Base-by-base conservation (phyloP, 2,888 invertebrate species). In the Cerastis rubricosa region DNA sequence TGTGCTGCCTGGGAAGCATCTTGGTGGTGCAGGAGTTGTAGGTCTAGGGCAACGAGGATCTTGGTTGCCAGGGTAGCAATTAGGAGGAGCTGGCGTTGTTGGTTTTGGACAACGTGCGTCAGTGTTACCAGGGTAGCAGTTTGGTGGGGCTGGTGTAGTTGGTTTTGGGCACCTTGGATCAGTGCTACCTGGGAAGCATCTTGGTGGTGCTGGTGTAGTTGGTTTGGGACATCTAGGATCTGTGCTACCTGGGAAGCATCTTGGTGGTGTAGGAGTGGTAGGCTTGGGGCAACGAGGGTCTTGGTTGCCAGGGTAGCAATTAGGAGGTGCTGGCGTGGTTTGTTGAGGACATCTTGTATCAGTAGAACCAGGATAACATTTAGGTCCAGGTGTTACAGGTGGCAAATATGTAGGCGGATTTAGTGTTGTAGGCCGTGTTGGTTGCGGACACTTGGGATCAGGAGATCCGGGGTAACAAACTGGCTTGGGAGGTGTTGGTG, bases 391-490 rank as follows among this genome's bases (percentile, higher is more conserved):
- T 51, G 51, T 51, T 9, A 51, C 51, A 8, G 51, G 51, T 51
- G 51, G 51, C 6, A 51, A 51, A 9, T 51, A 51, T 51, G 51
- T 51, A 8, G 51, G 51, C 2, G 51, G 51, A 22, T 51, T 51
- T 22, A 51, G 9, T 51, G 51, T 51, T 9, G 51, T 51, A 3
- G 51, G 51, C 51, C 51, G 51, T 22, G 51, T 22, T 7, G 51
- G 91, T 78, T 89, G 89, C 0, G 93, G 95, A 49, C 95, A 95
- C 9, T 90, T 80, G 0, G 93, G 91, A 83, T 96, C 91, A 0
- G 88, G 82, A 1, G 91, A 91, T 0, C 94, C 95, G 0, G 94
- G 91, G 25, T 3, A 85, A 3, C 85, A 85, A 0, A 14, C 14
- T 45, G 45, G 45, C 45, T 84, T 89, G 0, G 89, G 90, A 1